These are phyloP conservation scores for Cordylochernes scorpioides DNA, from an alignment of 2,888 invertebrate species.

Conservation along the genomic window DNA sequence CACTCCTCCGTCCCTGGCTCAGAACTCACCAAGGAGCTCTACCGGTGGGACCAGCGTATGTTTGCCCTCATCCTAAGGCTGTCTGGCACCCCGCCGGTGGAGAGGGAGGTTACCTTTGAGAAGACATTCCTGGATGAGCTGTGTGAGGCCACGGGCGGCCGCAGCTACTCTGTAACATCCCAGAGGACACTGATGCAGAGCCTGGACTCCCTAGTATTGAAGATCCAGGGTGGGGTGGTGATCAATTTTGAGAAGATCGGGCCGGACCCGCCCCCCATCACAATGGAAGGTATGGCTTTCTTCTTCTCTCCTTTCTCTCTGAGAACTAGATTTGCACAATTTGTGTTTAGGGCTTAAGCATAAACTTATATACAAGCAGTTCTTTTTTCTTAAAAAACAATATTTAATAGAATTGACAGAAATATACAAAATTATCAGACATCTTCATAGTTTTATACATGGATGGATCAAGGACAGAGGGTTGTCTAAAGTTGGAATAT, in stretches of 20 bases:
- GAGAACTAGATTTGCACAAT: too few relatives aligned
- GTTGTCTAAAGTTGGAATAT: too few relatives aligned
- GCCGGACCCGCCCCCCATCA: conserved; percentile 33
- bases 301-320: too few relatives aligned
- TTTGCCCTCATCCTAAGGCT: conserved; percentile 78
- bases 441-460: too few relatives aligned
- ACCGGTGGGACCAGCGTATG: conserved; percentile 94
- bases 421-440: too few relatives aligned
- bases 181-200: conserved; percentile 85
- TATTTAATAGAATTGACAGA: too few relatives aligned
- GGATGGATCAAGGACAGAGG: too few relatives aligned
- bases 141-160: conserved; percentile 95
- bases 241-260: conserved; percentile 90
- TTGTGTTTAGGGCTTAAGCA: too few relatives aligned
- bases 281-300: conserved; percentile 10
- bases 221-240: conserved; percentile 89
- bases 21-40: conserved; percentile 92
- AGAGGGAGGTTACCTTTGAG: conserved; percentile 59
- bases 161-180: conserved; percentile 80
- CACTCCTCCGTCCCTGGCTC: conserved; percentile 79
- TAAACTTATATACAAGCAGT: too few relatives aligned
- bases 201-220: conserved; percentile 83
- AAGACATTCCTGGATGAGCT: conserved; percentile 82
- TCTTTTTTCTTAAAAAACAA: too few relatives aligned
- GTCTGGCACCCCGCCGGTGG: conserved; percentile 56